These are phyloP conservation scores for Catharus fuscescens DNA, from an alignment of 2,113 vertebrate species.

Conservation along the genomic window DNA sequence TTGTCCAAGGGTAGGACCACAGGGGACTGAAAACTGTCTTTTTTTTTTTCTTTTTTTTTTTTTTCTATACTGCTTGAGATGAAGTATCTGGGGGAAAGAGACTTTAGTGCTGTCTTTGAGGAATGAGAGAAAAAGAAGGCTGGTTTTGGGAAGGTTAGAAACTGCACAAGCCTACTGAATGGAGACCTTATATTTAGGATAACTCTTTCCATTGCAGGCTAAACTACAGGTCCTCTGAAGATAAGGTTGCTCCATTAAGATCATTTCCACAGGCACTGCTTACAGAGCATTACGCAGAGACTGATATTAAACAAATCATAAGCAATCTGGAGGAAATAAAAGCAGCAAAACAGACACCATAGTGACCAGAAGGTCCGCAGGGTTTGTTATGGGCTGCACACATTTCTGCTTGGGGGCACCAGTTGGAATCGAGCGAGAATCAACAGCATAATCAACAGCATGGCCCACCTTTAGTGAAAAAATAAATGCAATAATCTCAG, in stretches of 20 bases:
- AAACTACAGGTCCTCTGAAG: background rate
- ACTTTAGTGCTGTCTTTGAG: background rate
- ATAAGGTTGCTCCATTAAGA: background rate
- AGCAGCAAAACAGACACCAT: background rate
- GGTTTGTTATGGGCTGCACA: background rate
- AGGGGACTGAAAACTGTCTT: fast-evolving
- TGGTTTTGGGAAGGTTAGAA: background rate
- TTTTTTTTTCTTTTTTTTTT: background rate
- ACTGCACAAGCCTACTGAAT: background rate
- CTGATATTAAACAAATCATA: background rate
- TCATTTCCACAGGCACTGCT: background rate
- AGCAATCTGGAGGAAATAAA: background rate
- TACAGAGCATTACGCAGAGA: background rate
- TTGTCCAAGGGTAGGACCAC: background rate
- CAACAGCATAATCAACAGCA: background rate
- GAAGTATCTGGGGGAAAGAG: background rate
- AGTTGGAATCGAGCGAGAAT: background rate
- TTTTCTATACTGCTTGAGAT: background rate
- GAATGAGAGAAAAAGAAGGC: background rate
- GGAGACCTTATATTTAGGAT: background rate
- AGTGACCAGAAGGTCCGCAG: background rate
- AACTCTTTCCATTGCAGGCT: background rate
- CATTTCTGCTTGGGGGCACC: background rate
- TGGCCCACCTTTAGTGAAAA: too few species aligned
- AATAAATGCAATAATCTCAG: background rate